Evolutionary conservation across 2,797 vertebrate species (phyloP).

Genomic region (Crax fasciolata): DNA sequence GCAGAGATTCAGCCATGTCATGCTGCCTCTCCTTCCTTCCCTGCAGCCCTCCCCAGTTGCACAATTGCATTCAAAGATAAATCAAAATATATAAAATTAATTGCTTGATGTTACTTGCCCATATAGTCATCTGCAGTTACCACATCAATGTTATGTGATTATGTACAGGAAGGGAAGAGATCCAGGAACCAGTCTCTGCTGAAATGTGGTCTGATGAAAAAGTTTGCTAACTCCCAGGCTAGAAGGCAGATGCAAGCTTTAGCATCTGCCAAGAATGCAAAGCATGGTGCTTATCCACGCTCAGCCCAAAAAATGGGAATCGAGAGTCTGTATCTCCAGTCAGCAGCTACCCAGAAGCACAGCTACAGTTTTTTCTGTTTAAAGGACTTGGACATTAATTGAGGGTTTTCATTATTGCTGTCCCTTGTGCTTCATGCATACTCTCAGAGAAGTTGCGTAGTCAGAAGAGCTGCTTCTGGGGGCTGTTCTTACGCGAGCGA

Average conservation of each 20-base stretch:
- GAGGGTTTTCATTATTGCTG: neutral
- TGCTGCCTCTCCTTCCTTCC: slow-evolving; percentile 29
- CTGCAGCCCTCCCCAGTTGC: neutral
- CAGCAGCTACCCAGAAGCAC: slow-evolving; percentile 53
- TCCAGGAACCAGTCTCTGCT: slow-evolving; percentile 68
- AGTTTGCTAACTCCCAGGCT: slow-evolving; percentile 76
- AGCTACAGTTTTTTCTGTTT: slow-evolving; percentile 8
- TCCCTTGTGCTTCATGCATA: slow-evolving; percentile 4
- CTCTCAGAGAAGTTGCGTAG: slow-evolving; percentile 56
- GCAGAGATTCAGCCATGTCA: slow-evolving; percentile 32
- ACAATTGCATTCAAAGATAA: slow-evolving; percentile 59
- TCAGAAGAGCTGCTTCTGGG: slow-evolving; percentile 50
- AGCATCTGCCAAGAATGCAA: slow-evolving; percentile 74
- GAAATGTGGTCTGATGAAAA: slow-evolving; percentile 76
- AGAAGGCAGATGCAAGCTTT: slow-evolving; percentile 73
- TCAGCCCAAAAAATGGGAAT: slow-evolving; percentile 36
- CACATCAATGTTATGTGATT: slow-evolving; percentile 73
- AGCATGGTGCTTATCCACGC: slow-evolving; percentile 61
- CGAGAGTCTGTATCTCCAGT: slow-evolving; percentile 36
- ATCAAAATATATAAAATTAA: slow-evolving; percentile 70
- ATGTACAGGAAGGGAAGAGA: slow-evolving; percentile 74
- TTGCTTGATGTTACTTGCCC: slow-evolving; percentile 70
- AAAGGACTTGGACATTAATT: neutral
- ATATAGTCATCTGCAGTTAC: slow-evolving; percentile 71
- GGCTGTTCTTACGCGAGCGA: neutral